phyloP scores from a whole-genome alignment of 2,113 vertebrate species.

The Tylochromis polylepis region DNA sequence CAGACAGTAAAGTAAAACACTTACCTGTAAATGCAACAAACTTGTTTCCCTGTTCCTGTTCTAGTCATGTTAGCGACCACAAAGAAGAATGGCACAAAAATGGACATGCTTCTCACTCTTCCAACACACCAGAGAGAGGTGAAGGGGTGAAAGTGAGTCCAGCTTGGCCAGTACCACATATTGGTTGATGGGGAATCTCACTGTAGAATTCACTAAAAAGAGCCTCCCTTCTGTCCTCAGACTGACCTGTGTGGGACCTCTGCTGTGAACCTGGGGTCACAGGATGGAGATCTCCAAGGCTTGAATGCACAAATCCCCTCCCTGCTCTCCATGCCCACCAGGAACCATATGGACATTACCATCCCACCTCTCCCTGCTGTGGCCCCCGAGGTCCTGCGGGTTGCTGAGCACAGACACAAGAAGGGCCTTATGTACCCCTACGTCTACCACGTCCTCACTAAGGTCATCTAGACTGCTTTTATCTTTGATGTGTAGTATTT shows the following conservation, averaged over 20 bases:
- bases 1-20: background rate
- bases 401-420: constrained; percentile 93
- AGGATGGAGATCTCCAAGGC: constrained; percentile 76
- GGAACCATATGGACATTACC: constrained; percentile 97
- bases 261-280: constrained; percentile 74
- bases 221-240: constrained; percentile 53
- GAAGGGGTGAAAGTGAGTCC: constrained; percentile 80
- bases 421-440: constrained; percentile 96
- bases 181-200: background rate
- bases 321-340: constrained; percentile 92
- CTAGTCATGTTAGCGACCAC: constrained; percentile 85
- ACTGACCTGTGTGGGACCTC: constrained; percentile 78
- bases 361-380: constrained; percentile 88
- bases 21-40: background rate
- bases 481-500: background rate
- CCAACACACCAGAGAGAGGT: constrained; percentile 73
- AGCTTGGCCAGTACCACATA: background rate
- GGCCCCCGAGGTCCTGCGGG: constrained; percentile 91
- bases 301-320: constrained; percentile 86
- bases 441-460: constrained; percentile 92
- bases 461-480: constrained; percentile 57
- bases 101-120: constrained; percentile 74
- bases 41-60: background rate
- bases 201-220: background rate
- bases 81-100: constrained; percentile 84